Percentiles rank a stretch among this genome's conserved stretches.
phyloP scores from a whole-genome alignment of 64 coral and sea anemone genomes.

The Pocillopora damicornis region DNA sequence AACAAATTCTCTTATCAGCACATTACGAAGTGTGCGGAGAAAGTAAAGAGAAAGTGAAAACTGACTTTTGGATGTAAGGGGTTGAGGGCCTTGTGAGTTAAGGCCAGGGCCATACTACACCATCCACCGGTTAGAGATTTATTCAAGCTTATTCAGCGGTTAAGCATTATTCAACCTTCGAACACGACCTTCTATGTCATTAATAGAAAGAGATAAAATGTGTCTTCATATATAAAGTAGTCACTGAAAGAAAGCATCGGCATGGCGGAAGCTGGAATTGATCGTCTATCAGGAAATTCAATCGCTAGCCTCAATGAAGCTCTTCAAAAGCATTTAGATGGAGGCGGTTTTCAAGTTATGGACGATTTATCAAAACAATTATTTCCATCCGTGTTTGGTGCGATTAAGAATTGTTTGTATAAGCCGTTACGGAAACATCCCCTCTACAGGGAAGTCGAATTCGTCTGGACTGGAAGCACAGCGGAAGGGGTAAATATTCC shows the following conservation, averaged over 20 bases:
- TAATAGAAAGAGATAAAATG: no score
- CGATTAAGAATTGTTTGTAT: constrained; percentile 54
- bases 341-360: constrained; percentile 43
- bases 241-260: not conserved
- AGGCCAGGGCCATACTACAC: no score
- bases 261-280: not conserved
- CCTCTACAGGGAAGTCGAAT: constrained; percentile 35
- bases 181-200: no score
- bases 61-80: no score
- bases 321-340: constrained; percentile 28
- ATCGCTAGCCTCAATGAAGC: constrained; percentile 31
- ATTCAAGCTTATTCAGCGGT: no score
- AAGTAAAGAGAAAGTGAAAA: no score
- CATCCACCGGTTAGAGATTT: no score
- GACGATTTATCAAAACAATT: constrained; percentile 47
- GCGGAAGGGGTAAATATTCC: constrained; percentile 61
- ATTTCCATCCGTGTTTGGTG: constrained; percentile 43
- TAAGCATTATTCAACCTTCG: no score
- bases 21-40: no score
- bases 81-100: no score
- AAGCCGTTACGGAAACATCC: constrained; percentile 54
- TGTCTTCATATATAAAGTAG: no score
- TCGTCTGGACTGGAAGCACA: constrained; percentile 56
- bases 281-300: constrained; percentile 42
- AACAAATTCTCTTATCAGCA: no score